Conservation (phyloP, 2,888 invertebrate genomes). For the Chrysina gloriosa region DNA sequence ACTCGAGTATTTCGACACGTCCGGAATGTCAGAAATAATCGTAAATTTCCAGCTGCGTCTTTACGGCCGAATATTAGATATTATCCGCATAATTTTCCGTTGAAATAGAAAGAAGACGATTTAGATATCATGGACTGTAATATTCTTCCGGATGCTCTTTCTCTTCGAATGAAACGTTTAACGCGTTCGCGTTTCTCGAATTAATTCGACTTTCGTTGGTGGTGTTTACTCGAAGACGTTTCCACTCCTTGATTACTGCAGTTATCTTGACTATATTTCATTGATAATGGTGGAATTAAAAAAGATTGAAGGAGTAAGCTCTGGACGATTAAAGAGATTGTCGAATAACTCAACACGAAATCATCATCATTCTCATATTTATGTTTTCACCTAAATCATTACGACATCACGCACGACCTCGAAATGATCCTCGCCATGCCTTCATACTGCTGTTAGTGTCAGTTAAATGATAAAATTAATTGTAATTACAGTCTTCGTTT, state of each 20-base stretch:
- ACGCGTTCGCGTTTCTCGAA: slow-evolving; percentile 14
- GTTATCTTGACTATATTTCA: no score
- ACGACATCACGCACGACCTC: background rate
- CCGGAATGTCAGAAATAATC: slow-evolving; percentile 22
- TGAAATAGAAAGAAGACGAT: slow-evolving; percentile 28
- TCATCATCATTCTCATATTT: background rate
- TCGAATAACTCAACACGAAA: no score
- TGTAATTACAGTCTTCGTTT: slow-evolving; percentile 20
- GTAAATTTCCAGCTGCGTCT: slow-evolving; percentile 29
- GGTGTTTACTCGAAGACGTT: no score
- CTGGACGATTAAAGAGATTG: no score
- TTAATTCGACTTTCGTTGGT: slow-evolving; percentile 22
- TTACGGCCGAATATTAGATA: slow-evolving; percentile 28
- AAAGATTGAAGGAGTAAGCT: no score
- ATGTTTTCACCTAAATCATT: background rate
- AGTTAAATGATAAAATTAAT: slow-evolving; percentile 29
- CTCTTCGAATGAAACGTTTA: slow-evolving; percentile 21
- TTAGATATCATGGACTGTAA: slow-evolving; percentile 29
- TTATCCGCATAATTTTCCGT: slow-evolving; percentile 30
- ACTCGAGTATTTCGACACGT: slow-evolving; percentile 11
- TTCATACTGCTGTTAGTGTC: background rate
- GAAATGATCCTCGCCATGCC: background rate
- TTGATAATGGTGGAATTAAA: no score
- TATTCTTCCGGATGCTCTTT: slow-evolving; percentile 20
- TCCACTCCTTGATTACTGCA: no score